Conservation (phyloP, 2,797 vertebrate genomes). For the Sebastes umbrosus region DNA sequence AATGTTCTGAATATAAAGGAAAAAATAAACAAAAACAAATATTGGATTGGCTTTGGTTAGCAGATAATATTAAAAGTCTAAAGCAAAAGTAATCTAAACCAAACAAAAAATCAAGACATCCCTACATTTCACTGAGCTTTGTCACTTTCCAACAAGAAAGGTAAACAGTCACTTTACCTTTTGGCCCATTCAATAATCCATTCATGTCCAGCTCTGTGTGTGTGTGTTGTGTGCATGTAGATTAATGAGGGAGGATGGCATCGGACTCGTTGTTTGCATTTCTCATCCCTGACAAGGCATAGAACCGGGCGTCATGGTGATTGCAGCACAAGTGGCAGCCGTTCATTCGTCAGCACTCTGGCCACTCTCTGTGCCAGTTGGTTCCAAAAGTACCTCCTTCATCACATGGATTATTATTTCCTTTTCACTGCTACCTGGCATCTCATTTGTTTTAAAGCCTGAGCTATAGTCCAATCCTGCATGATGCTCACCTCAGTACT, state of each 20-base stretch:
- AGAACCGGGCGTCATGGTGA: slow-evolving; percentile 13
- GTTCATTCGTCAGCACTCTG: slow-evolving; percentile 57
- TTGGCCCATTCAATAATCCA: neutral
- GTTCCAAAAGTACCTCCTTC: slow-evolving; percentile 59
- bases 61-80: neutral
- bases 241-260: slow-evolving; percentile 53
- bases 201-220: neutral
- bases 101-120: neutral
- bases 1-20: neutral
- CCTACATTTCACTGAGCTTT: neutral
- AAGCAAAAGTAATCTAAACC: neutral
- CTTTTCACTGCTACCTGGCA: slow-evolving; percentile 32
- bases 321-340: neutral
- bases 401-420: slow-evolving; percentile 55
- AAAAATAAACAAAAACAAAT: neutral
- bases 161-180: neutral
- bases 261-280: slow-evolving; percentile 27
- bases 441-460: slow-evolving; percentile 41
- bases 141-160: neutral
- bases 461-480: slow-evolving; percentile 28
- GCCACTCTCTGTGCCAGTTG: slow-evolving; percentile 8
- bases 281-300: slow-evolving; percentile 54
- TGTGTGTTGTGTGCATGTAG: neutral
- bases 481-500: slow-evolving; percentile 23
- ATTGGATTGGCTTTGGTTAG: neutral